These are phyloP conservation scores for Dendrolimus pini DNA, from an alignment of 2,888 invertebrate genomes.

Conservation along the genomic window DNA sequence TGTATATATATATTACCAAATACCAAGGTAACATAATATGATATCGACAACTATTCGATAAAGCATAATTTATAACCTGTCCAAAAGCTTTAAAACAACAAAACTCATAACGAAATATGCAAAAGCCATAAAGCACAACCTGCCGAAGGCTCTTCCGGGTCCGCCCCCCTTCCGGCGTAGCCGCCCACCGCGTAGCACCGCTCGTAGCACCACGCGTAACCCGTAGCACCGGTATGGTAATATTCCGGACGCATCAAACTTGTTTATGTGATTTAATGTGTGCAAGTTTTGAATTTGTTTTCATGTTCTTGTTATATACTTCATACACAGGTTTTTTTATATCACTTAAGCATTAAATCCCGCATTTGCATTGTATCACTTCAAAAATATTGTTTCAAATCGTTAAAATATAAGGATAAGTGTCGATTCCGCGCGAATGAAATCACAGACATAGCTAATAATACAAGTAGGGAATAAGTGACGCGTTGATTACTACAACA, in stretches of 20 bases:
- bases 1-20: too few species aligned
- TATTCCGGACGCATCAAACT: slow-evolving; percentile 17
- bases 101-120: neutral
- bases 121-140: slow-evolving; percentile 6
- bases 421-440: too few species aligned
- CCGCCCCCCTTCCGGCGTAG: slow-evolving; percentile 6
- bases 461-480: too few species aligned
- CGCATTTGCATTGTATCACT: too few species aligned
- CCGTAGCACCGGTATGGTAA: slow-evolving; percentile 19
- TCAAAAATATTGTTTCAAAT: too few species aligned
- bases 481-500: too few species aligned
- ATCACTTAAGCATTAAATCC: too few species aligned
- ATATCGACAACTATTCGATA: neutral
- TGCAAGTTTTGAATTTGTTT: slow-evolving; percentile 1
- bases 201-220: slow-evolving; percentile 6
- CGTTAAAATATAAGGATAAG: too few species aligned
- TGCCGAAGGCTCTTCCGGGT: slow-evolving; percentile 7
- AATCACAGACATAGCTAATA: too few species aligned
- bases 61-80: neutral
- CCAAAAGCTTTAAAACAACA: neutral
- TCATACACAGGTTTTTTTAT: slow-evolving; percentile 2
- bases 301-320: neutral
- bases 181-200: slow-evolving; percentile 2
- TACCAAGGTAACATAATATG: too few species aligned
- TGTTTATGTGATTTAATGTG: slow-evolving; percentile 20